Conservation (phyloP, 2,888 invertebrate species). For the Drosophila fungiperda region DNA sequence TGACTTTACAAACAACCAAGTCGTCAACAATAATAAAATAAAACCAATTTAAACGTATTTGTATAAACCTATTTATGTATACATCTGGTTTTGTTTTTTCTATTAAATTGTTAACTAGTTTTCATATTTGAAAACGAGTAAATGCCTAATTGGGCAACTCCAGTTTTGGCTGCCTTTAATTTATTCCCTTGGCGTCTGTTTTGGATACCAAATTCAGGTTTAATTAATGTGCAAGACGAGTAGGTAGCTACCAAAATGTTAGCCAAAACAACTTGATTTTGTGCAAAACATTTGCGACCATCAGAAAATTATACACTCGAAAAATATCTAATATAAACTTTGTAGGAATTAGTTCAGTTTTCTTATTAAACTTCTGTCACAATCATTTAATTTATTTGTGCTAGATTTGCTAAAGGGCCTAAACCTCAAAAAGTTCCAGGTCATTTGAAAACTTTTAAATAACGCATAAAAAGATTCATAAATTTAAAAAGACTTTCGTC, state of each 20-base stretch:
- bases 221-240: conserved; percentile 44
- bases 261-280: conserved; percentile 36
- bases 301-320: neutral
- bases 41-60: conserved; percentile 16
- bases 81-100: neutral
- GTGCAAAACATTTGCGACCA: conserved; percentile 10
- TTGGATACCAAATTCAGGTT: conserved; percentile 36
- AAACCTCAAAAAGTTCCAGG: conserved; percentile 34
- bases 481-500: conserved; percentile 9
- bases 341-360: neutral
- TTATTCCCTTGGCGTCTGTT: conserved; percentile 43
- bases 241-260: conserved; percentile 26
- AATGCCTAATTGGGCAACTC: conserved; percentile 25
- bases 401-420: conserved; percentile 28
- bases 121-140: conserved; percentile 29
- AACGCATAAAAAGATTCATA: conserved; percentile 37
- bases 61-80: conserved; percentile 4
- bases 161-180: conserved; percentile 30
- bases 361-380: neutral
- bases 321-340: neutral
- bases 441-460: conserved; percentile 55
- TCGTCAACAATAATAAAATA: conserved; percentile 34
- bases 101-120: conserved; percentile 51
- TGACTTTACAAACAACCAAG: conserved; percentile 9
- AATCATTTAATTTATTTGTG: neutral